phyloP scores from a whole-genome alignment of 2,113 vertebrate species.

The Callopanchax toddi region DNA sequence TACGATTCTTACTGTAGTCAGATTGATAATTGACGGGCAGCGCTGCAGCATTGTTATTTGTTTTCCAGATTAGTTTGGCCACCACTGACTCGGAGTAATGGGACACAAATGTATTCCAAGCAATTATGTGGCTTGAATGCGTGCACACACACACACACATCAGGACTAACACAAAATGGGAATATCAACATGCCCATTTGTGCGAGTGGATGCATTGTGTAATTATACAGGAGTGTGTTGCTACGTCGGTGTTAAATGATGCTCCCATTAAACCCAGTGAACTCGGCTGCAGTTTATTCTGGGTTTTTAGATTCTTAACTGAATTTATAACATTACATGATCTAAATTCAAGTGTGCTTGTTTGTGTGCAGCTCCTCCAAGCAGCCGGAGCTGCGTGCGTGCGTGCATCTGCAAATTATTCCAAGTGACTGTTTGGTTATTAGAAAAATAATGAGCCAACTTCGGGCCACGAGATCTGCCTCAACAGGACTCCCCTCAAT shows the following conservation, averaged over 20 bases:
- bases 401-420: constrained; percentile 43
- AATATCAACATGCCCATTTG: constrained; percentile 41
- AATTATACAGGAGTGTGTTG: constrained; percentile 42
- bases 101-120: constrained; percentile 33
- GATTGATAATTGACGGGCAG: constrained; percentile 35
- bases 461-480: constrained; percentile 44
- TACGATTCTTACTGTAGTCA: constrained; percentile 17
- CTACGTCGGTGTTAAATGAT: constrained; percentile 29
- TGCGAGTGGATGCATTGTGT: constrained; percentile 40
- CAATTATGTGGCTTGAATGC: constrained; percentile 39
- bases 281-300: constrained; percentile 26
- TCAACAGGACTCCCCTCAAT: constrained; percentile 26
- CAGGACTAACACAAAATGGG: constrained; percentile 25
- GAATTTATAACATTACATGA: constrained; percentile 26
- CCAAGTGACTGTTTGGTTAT: constrained; percentile 45
- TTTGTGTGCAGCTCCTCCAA: constrained; percentile 31
- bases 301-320: constrained; percentile 37
- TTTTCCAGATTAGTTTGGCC: constrained; percentile 44
- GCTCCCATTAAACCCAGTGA: constrained; percentile 10
- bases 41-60: constrained; percentile 39
- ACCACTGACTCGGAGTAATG: constrained; percentile 45
- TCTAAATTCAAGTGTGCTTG: constrained; percentile 17
- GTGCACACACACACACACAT: constrained; percentile 24
- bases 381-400: constrained; percentile 18
- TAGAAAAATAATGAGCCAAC: constrained; percentile 61